Evolutionary conservation across 2,797 vertebrate species (phyloP).

Genomic region (Siniperca undulata): DNA sequence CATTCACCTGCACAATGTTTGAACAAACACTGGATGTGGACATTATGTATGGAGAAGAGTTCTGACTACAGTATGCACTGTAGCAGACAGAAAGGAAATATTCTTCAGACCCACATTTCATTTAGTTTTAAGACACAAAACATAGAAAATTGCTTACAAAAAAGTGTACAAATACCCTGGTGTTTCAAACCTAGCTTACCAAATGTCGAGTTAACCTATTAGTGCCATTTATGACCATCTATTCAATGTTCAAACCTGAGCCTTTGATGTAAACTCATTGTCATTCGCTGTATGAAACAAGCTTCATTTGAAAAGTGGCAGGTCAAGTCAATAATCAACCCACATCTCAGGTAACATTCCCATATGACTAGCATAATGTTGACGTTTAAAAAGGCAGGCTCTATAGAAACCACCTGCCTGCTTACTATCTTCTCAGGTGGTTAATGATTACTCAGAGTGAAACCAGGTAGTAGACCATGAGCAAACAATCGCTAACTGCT

Average conservation of each 20-base stretch:
- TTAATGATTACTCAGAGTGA: slow-evolving; percentile 87
- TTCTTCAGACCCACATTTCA: neutral
- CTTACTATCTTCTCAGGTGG: slow-evolving; percentile 61
- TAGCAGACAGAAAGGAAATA: neutral
- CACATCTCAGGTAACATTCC: slow-evolving; percentile 14
- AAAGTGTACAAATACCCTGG: neutral
- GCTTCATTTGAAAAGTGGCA: slow-evolving; percentile 40
- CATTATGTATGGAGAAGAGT: neutral
- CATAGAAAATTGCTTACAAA: neutral
- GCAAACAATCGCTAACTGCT: slow-evolving; percentile 73
- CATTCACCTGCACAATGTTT: neutral
- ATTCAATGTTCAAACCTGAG: neutral
- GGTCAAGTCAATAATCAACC: slow-evolving; percentile 58
- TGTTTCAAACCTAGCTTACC: neutral
- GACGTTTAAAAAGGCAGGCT: slow-evolving; percentile 55
- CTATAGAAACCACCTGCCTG: slow-evolving; percentile 70
- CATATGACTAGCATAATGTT: slow-evolving; percentile 39
- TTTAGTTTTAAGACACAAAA: slow-evolving; percentile 6
- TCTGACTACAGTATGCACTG: neutral
- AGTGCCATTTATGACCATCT: neutral
- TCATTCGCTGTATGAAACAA: neutral
- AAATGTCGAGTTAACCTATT: neutral
- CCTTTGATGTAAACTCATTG: neutral
- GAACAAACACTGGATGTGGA: slow-evolving; percentile 9
- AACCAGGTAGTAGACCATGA: slow-evolving; percentile 78